phyloP scores from a whole-genome alignment of 2,113 vertebrate genomes.

The Kryptolebias marmoratus region DNA sequence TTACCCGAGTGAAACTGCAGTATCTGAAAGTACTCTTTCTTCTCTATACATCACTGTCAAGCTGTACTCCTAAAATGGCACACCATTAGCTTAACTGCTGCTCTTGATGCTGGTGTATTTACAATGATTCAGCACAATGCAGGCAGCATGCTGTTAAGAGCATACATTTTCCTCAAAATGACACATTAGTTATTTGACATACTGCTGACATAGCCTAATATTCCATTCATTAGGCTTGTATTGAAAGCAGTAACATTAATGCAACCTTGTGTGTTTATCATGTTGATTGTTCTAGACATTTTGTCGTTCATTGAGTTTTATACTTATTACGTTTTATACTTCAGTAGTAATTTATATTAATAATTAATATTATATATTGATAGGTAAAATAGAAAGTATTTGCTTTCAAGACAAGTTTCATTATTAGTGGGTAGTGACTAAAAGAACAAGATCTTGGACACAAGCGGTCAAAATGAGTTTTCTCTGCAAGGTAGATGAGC shows the following conservation, averaged over 20 bases:
- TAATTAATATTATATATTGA: no score
- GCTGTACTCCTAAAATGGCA: slow-evolving; percentile 4
- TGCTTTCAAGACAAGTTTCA: background rate
- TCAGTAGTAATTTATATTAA: background rate
- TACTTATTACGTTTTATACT: no score
- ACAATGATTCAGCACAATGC: slow-evolving; percentile 2
- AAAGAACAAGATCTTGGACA: no score
- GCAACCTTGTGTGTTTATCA: background rate
- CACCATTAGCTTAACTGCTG: slow-evolving; percentile 18
- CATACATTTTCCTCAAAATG: background rate
- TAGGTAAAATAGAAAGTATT: background rate
- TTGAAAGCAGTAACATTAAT: background rate
- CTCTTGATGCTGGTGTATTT: slow-evolving; percentile 19
- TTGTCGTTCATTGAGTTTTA: background rate
- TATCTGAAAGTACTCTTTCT: background rate
- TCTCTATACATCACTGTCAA: background rate
- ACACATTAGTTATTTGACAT: background rate
- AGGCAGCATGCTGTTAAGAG: background rate
- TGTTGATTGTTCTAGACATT: background rate
- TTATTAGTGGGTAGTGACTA: no score
- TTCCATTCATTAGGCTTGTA: background rate
- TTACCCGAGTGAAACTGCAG: slow-evolving; percentile 3
- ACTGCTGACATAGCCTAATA: background rate
- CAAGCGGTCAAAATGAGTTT: no score
- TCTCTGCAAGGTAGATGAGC: no score